Evolutionary conservation across 2,888 invertebrate species (phyloP).

Genomic region (Xestia xanthographa): DNA sequence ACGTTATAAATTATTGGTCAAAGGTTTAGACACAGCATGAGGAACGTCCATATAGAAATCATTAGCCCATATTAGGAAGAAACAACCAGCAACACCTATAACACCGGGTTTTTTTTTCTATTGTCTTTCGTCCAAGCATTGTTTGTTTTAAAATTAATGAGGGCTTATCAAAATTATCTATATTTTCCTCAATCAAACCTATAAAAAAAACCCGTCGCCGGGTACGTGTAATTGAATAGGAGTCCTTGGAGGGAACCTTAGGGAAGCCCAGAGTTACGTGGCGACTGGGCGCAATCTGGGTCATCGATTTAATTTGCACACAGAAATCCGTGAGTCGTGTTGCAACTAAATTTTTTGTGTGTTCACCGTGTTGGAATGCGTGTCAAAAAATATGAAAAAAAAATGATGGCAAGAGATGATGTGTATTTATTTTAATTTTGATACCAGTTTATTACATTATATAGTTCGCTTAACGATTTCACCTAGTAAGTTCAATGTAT

Average conservation of each 20-base stretch:
- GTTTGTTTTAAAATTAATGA: constrained; percentile 11
- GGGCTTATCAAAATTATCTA: constrained; percentile 10
- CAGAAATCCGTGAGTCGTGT: constrained; percentile 67
- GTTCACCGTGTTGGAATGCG: not conserved
- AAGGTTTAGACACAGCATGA: not conserved
- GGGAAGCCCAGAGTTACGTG: constrained; percentile 86
- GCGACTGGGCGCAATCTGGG: constrained; percentile 78
- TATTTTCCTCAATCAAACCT: constrained; percentile 49
- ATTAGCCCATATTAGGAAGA: not conserved
- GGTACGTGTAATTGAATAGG: constrained; percentile 51
- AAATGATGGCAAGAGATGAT: not conserved
- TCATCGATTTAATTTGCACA: constrained; percentile 81
- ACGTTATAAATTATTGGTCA: not conserved
- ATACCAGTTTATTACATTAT: not conserved
- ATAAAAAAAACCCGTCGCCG: constrained; percentile 56
- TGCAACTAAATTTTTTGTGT: constrained; percentile 16
- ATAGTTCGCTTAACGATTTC: not conserved
- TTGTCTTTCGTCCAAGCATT: constrained; percentile 13
- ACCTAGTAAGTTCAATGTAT: constrained; percentile 1
- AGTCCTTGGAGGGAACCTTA: constrained; percentile 84
- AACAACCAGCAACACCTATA: not conserved
- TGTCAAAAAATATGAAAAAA: too few relatives aligned
- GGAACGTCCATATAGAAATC: not conserved
- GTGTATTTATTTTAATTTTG: not conserved
- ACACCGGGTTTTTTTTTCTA: constrained; percentile 18